Evolutionary conservation across 2,888 invertebrate genomes (phyloP).

Genomic region (Acrobeloides nanus): DNA sequence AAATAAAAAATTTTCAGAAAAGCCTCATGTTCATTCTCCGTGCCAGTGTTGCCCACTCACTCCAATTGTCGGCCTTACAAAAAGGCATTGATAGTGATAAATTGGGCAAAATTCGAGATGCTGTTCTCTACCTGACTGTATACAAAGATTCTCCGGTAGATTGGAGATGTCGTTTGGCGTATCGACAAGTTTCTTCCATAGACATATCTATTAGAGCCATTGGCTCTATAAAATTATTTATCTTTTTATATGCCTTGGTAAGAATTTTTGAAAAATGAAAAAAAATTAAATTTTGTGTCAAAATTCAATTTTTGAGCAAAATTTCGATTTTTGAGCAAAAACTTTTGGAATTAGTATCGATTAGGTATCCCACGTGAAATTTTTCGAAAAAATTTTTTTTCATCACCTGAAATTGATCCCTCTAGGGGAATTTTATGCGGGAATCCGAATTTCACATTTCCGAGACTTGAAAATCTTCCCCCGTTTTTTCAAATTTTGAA

Average conservation of each 20-base stretch:
- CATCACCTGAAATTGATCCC: too few relatives aligned
- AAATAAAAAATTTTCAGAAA: constrained; percentile 10
- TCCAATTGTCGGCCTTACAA: constrained; percentile 23
- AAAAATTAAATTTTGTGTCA: constrained; percentile 7
- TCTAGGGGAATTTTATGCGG: too few relatives aligned
- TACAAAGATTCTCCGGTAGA: constrained; percentile 19
- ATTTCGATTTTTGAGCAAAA: too few relatives aligned
- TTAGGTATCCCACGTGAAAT: too few relatives aligned
- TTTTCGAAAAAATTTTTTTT: too few relatives aligned
- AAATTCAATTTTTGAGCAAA: constrained; percentile 10
- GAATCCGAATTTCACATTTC: too few relatives aligned
- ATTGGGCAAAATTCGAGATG: constrained; percentile 12
- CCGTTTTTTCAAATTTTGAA: too few relatives aligned
- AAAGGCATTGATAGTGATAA: constrained; percentile 18
- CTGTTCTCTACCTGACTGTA: constrained; percentile 21
- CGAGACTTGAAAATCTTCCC: too few relatives aligned
- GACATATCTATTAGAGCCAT: constrained; percentile 19
- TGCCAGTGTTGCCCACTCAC: constrained; percentile 22
- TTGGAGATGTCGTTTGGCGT: constrained; percentile 17
- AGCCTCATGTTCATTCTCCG: constrained; percentile 20
- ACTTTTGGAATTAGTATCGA: too few relatives aligned
- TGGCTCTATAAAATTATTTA: constrained; percentile 23
- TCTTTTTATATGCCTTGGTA: constrained; percentile 29
- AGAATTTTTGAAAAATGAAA: constrained; percentile 1
- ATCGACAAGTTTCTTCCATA: constrained; percentile 4